phyloP scores from a whole-genome alignment of 2,113 vertebrate species.

The Ploceus nigricollis region DNA sequence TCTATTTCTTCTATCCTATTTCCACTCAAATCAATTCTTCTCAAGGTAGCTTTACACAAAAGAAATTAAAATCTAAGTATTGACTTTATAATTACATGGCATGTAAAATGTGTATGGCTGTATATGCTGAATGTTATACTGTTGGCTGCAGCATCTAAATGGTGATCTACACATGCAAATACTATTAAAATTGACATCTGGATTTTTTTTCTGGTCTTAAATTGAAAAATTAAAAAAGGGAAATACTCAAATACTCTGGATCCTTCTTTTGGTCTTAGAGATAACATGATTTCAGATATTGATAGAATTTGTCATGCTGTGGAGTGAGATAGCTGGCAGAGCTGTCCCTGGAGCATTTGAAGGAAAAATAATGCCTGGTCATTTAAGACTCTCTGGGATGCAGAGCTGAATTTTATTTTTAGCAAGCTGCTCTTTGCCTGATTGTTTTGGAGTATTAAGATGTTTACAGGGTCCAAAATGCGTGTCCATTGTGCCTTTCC shows the following conservation, averaged over 20 bases:
- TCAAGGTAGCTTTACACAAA: slow-evolving; percentile 84
- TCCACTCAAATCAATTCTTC: slow-evolving; percentile 93
- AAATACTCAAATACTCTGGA: not conserved
- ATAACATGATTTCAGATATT: not conserved
- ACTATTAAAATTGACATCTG: not conserved
- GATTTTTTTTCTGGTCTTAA: not conserved
- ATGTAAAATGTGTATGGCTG: not conserved
- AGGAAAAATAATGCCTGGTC: not conserved
- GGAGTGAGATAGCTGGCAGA: not conserved
- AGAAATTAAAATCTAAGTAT: not conserved
- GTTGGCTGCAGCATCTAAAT: not conserved
- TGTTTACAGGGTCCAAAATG: not conserved
- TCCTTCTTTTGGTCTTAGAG: not conserved
- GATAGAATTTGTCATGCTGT: not conserved
- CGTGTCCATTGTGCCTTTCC: not conserved
- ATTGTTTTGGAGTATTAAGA: not conserved
- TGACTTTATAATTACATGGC: not conserved
- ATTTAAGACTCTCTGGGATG: not conserved
- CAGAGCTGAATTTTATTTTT: not conserved
- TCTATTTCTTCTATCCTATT: slow-evolving; percentile 95
- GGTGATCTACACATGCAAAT: not conserved
- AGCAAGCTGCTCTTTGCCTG: not conserved
- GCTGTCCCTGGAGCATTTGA: not conserved
- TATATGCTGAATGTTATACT: not conserved
- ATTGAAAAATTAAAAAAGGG: not conserved